A percentile compares a stretch with the other conserved stretches of the same genome.
These are phyloP conservation scores for Dysidea cf. avara DNA, from an alignment of 37 sponge, comb jelly and placozoan species.

Conservation along the genomic window DNA sequence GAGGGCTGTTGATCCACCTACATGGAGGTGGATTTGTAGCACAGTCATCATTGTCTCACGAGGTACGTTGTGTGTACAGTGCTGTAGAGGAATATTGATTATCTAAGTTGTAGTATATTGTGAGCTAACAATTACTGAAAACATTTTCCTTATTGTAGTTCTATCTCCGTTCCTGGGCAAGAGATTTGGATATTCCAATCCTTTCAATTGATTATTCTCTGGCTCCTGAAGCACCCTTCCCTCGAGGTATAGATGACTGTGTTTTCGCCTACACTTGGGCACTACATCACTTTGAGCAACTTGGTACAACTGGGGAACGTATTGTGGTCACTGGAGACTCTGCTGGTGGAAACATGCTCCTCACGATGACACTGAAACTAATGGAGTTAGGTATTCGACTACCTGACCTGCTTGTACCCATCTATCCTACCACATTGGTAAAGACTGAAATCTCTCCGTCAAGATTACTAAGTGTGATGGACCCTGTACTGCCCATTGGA, in stretches of 20 bases:
- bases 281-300: constrained; percentile 63
- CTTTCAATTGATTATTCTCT: constrained; percentile 89
- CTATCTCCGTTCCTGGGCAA: constrained; percentile 83
- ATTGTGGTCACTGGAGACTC: constrained; percentile 91
- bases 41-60: constrained; percentile 79
- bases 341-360: constrained; percentile 87
- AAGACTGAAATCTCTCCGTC: constrained; percentile 64
- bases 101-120: too few species aligned
- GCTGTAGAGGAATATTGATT: too few species aligned
- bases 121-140: neutral
- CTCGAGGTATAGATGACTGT: constrained; percentile 88
- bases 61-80: constrained; percentile 46
- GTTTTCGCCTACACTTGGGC: constrained; percentile 88
- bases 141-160: constrained; percentile 24
- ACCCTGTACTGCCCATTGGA: constrained; percentile 87
- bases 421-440: constrained; percentile 59
- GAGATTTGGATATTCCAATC: constrained; percentile 79
- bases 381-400: constrained; percentile 66
- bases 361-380: constrained; percentile 74
- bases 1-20: constrained; percentile 79
- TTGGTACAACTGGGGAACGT: constrained; percentile 80
- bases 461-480: constrained; percentile 74
- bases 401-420: constrained; percentile 79
- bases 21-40: constrained; percentile 98
- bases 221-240: constrained; percentile 91